Evolutionary conservation across 2,888 invertebrate genomes (phyloP).

Genomic region (Drosophila mercatorum): DNA sequence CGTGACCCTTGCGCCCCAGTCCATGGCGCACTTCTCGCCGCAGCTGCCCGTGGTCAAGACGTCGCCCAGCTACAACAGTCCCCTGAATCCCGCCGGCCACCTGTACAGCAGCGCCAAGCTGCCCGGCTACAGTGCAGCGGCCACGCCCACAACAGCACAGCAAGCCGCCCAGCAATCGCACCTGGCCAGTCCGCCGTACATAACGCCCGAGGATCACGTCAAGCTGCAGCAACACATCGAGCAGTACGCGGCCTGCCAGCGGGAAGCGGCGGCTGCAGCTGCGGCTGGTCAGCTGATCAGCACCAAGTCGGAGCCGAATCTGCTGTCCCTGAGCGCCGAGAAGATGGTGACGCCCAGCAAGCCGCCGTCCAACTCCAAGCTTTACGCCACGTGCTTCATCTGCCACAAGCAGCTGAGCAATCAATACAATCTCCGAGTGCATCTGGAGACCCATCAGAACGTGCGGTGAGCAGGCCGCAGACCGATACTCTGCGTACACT

Average conservation of each 20-base stretch:
- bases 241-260: constrained; percentile 76
- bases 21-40: constrained; percentile 70
- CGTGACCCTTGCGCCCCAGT: constrained; percentile 58
- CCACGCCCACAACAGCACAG: constrained; percentile 60
- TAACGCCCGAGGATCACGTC: constrained; percentile 73
- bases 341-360: constrained; percentile 68
- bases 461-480: constrained; percentile 85
- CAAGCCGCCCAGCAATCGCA: constrained; percentile 63
- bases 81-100: constrained; percentile 42
- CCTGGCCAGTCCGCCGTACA: constrained; percentile 59
- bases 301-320: constrained; percentile 68
- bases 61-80: constrained; percentile 56
- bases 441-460: constrained; percentile 96
- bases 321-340: constrained; percentile 62
- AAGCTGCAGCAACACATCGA: constrained; percentile 77
- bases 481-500: neutral
- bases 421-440: constrained; percentile 95
- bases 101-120: constrained; percentile 61
- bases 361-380: constrained; percentile 85
- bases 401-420: constrained; percentile 95
- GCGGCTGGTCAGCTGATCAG: constrained; percentile 57
- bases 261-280: constrained; percentile 67
- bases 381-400: constrained; percentile 91
- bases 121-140: constrained; percentile 57
- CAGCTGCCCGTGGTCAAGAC: constrained; percentile 70